Evolutionary conservation across 2,888 invertebrate genomes (phyloP), one percentile per base, ranked within the genome.

Genomic region (Tenthredo mesomela): DNA sequence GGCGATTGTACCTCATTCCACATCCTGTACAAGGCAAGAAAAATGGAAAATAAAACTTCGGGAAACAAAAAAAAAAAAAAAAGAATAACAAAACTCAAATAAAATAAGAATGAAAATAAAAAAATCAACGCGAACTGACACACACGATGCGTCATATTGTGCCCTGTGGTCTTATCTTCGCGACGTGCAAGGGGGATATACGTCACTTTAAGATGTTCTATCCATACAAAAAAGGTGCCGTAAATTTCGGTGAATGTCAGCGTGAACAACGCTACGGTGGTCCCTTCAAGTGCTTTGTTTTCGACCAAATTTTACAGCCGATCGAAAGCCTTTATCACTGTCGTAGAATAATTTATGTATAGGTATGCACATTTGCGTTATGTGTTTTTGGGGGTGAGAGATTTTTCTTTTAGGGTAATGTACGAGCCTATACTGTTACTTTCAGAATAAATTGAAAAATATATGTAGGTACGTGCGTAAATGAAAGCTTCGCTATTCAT

Each of bases 311-410:
- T 80, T 61, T 80, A 80, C 37, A 80, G 40, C 80, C 58, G 40
- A 80, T 80, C 80, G 80, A 80, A 65, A 61, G 65, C 80, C 80
- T 58, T 80, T 80, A 80, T 80, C 80, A 80, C 80, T 58, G 58
- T 43, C 61, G 77, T 54, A n/a, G 77, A 54, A 77, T 77, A 77
- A 77, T 77, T 50, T 54, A 54, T 50, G 50, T 54, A 50, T 77
- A 73, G 40, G 43, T 67, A 40, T 73, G 43, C 25, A 73, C 40
- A 21, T 43, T 12, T 21, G n/a, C 21, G 71, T 73, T 73, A 43
- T 43, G 40, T 71, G 12, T 65, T 65, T 10, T 4, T 2, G 71
- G 21, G 40, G 40, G n/a, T 40, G 21, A n/a, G 21, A 71, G 40
- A 18, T 18, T 54, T n/a, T 77, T 33, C 67, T 67, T 67, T 29